These are phyloP conservation scores for Chromoteleia sp. DNA, from an alignment of 2,888 invertebrate species.

Conservation along the genomic window DNA sequence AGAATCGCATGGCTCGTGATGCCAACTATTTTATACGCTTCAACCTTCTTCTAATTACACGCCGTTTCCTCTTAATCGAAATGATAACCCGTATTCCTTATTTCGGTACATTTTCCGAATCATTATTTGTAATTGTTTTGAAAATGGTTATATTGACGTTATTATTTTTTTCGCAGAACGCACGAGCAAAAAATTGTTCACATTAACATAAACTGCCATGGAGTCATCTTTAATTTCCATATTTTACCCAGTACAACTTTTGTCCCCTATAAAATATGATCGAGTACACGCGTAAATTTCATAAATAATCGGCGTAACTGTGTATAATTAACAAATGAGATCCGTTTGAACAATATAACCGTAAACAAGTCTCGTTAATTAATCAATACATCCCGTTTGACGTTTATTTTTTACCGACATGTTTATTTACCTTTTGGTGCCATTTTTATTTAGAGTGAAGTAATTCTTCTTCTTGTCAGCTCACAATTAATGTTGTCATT, in stretches of 20 bases:
- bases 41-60: slow-evolving; percentile 25
- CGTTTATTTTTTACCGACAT: slow-evolving; percentile 33
- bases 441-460: slow-evolving; percentile 51
- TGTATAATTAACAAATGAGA: slow-evolving; percentile 36
- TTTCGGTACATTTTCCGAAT: slow-evolving; percentile 11
- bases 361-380: slow-evolving; percentile 41
- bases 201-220: slow-evolving; percentile 52
- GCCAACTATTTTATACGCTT: slow-evolving; percentile 1
- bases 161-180: slow-evolving; percentile 54
- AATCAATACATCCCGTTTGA: slow-evolving; percentile 38
- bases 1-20: slow-evolving; percentile 11
- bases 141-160: slow-evolving; percentile 33
- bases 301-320: slow-evolving; percentile 36
- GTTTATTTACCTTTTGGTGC: slow-evolving; percentile 59
- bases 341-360: slow-evolving; percentile 16
- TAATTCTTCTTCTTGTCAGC: slow-evolving; percentile 58
- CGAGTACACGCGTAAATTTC: slow-evolving; percentile 7
- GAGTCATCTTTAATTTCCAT: slow-evolving; percentile 48
- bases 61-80: slow-evolving; percentile 17
- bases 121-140: slow-evolving; percentile 40
- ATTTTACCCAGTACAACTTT: slow-evolving; percentile 34
- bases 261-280: slow-evolving; percentile 38
- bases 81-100: slow-evolving; percentile 23
- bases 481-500: slow-evolving; percentile 63
- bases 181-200: slow-evolving; percentile 41